These are phyloP conservation scores for Gerris lacustris DNA, from an alignment of 2,888 invertebrate genomes.

Conservation along the genomic window DNA sequence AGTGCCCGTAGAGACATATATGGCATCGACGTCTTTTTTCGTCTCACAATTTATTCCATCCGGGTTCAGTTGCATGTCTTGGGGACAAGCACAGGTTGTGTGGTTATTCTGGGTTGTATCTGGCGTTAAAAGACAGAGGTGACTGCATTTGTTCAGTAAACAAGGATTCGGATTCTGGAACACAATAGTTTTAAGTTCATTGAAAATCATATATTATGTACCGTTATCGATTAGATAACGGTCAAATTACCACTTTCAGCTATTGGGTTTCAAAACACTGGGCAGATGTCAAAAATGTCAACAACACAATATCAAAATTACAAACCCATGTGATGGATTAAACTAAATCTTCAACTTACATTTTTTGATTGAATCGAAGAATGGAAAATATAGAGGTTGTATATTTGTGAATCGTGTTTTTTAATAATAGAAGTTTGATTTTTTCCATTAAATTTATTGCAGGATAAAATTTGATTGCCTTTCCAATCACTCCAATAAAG, in stretches of 20 bases:
- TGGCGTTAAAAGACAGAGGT: constrained; percentile 61
- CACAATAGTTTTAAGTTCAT: too few species aligned
- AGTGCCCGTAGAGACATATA: constrained; percentile 48
- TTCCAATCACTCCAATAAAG: constrained; percentile 82
- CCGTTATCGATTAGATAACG: too few species aligned
- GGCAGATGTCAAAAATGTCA: too few species aligned
- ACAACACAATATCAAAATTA: too few species aligned
- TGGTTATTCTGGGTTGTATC: neutral
- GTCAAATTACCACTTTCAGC: too few species aligned
- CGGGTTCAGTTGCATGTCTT: constrained; percentile 48
- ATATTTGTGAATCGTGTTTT: constrained; percentile 41
- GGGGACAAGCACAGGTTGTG: constrained; percentile 60
- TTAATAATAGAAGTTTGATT: constrained; percentile 44
- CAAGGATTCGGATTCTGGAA: constrained; percentile 47
- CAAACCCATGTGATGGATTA: neutral
- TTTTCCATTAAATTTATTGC: constrained; percentile 65
- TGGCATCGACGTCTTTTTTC: constrained; percentile 38
- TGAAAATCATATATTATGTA: too few species aligned
- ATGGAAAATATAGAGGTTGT: constrained; percentile 65
- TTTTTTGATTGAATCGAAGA: constrained; percentile 41
- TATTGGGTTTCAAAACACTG: too few species aligned
- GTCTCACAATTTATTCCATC: constrained; percentile 48
- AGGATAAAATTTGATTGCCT: constrained; percentile 57
- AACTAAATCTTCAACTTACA: neutral
- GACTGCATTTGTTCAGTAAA: constrained; percentile 49